phyloP scores from a whole-genome alignment of 1,140 invertebrate species.

The Glossosoma conforme region DNA sequence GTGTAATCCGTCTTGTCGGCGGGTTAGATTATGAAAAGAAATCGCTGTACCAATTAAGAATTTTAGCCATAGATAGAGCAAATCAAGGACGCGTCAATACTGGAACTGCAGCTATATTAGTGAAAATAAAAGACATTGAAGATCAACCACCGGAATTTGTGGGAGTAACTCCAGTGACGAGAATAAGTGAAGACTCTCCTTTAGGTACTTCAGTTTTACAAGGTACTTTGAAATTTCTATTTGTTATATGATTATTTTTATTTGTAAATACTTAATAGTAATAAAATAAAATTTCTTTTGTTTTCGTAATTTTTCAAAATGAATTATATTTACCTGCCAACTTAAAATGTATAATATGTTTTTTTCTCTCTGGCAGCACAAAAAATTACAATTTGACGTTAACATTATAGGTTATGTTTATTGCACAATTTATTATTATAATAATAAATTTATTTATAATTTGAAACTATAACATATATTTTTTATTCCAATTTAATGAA shows the following conservation, averaged over 20 bases:
- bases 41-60: conserved; percentile 79
- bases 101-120: conserved; percentile 79
- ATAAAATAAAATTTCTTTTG: no score
- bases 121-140: conserved; percentile 84
- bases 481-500: conserved; percentile 11
- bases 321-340: no score
- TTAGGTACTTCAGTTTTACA: conserved; percentile 75
- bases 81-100: conserved; percentile 72
- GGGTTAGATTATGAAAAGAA: conserved; percentile 83
- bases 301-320: no score
- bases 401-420: no score
- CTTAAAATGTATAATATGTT: no score
- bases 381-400: no score
- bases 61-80: conserved; percentile 80
- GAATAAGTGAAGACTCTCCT: conserved; percentile 79
- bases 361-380: no score
- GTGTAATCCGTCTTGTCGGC: conserved; percentile 72
- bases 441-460: background rate
- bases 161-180: conserved; percentile 76
- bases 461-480: no score
- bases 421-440: background rate
- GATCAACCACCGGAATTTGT: conserved; percentile 90
- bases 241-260: no score
- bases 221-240: no score
- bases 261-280: no score